These are phyloP conservation scores for Diogma glabrata DNA, from an alignment of 2,888 invertebrate genomes.

Conservation along the genomic window DNA sequence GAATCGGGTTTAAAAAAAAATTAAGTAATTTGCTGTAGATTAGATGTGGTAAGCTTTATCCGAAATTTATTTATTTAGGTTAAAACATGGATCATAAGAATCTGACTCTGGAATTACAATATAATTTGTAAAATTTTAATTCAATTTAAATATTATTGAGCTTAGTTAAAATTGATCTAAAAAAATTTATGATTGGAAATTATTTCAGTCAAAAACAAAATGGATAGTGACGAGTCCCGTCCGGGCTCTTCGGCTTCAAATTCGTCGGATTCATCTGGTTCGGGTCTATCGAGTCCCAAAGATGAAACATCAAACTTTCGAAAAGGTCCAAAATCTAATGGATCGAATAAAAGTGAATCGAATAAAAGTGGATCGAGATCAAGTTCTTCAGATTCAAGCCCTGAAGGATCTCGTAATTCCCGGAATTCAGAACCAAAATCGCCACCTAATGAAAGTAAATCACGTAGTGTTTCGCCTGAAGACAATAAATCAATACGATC, in stretches of 20 bases:
- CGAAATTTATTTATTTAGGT: too few species aligned
- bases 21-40: too few species aligned
- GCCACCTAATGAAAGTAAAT: conserved; percentile 6
- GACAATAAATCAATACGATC: conserved; percentile 11
- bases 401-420: conserved; percentile 1
- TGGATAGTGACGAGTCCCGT: conserved; percentile 30
- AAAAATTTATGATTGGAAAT: too few species aligned
- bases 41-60: too few species aligned
- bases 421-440: conserved; percentile 12
- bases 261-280: conserved; percentile 40
- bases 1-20: too few species aligned
- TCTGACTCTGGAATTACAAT: too few species aligned
- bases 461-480: not conserved
- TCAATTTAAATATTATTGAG: too few species aligned
- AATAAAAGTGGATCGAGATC: conserved; percentile 27
- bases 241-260: conserved; percentile 32
- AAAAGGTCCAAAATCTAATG: too few species aligned
- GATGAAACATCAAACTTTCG: conserved; percentile 26
- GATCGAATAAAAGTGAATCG: conserved; percentile 28
- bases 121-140: too few species aligned
- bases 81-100: too few species aligned
- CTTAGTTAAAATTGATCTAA: too few species aligned
- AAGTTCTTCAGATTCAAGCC: conserved; percentile 24
- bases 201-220: too few species aligned
- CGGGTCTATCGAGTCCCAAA: conserved; percentile 26